Base-by-base conservation (phyloP, 2,797 vertebrate species). In the Garrulus glandarius region DNA sequence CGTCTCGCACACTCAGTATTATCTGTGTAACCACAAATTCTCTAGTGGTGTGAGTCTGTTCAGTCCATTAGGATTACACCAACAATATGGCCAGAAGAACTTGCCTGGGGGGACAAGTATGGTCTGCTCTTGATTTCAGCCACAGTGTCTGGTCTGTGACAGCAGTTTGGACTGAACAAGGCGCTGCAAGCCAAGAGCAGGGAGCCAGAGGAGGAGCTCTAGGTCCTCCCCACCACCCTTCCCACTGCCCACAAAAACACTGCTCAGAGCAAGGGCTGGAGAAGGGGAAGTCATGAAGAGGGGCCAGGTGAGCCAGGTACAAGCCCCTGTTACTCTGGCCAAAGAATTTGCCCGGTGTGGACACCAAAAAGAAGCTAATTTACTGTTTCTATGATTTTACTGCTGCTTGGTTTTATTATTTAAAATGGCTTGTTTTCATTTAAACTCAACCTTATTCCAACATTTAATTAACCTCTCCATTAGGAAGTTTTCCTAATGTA, bases 141-240 rank as follows among this genome's bases (percentile, higher is more conserved):
- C 55, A 18, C 0, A 0, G 18, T 3, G 6, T 13, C 60, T 39
- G 23, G 2, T 11, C 36, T 21, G 46, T 6, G 44, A 12, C 10
- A 32, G 41, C 75, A 52, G 17, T 10, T 22, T 12, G 46, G 34
- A 49, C 34, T 34, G 22, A 46, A 36, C 29, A 29, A 49, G 60
- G 27, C 3, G 37, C 32, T 72, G 24, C 68, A 47, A 57, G 41
- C 6, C 59, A 52, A 46, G 30, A 65, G n/a, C 61, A 69, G 24
- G 34, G 50, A 57, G 43, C 29, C 27, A 13, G 19, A 49, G 3
- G 30, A 64, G 43, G 34, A 83, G 49, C 30, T 67, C 53, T 1
- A 13, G 20, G 7, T n/a, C 30, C 44, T 63, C 9, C 37, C 14
- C 6, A 5, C 8, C 37, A 79, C 24, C 52, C 15, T n/a, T 49